Percentiles rank a stretch among this genome's conserved stretches.
phyloP scores from a whole-genome alignment of 2,113 vertebrate genomes.

The Xyrauchen texanus region DNA sequence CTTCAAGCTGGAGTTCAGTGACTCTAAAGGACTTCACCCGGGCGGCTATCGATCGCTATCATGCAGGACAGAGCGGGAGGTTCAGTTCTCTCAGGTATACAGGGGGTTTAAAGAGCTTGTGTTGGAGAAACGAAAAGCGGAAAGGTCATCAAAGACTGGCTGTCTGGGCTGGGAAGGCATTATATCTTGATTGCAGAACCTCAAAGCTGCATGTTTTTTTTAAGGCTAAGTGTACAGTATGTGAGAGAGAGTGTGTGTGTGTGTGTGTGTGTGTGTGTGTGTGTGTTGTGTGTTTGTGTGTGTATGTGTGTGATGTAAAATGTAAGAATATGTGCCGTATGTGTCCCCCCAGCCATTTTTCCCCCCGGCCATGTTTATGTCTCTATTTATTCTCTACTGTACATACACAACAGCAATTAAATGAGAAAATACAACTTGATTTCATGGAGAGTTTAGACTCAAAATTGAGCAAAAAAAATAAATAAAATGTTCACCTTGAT shows the following conservation, averaged over 20 bases:
- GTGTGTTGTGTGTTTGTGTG: neutral
- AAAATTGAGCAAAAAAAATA: neutral
- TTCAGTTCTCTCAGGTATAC: slow-evolving; percentile 50
- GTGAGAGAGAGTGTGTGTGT: neutral
- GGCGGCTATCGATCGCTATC: slow-evolving; percentile 65
- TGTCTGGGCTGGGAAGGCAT: slow-evolving; percentile 45
- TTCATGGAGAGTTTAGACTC: neutral
- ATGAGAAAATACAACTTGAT: neutral
- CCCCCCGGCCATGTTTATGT: neutral
- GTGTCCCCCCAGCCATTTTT: neutral
- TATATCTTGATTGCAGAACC: slow-evolving; percentile 32
- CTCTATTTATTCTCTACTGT: neutral
- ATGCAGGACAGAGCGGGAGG: slow-evolving; percentile 48
- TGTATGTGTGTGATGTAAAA: neutral
- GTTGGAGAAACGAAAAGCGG: slow-evolving; percentile 42
- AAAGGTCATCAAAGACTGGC: slow-evolving; percentile 62
- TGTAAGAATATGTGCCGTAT: too few relatives aligned
- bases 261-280: neutral
- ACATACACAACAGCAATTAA: neutral
- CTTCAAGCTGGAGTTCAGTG: slow-evolving; percentile 67
- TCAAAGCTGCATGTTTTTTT: slow-evolving; percentile 20
- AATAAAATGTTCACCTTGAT: neutral
- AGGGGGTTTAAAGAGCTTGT: slow-evolving; percentile 61
- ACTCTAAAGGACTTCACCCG: slow-evolving; percentile 61
- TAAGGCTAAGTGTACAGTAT: neutral